Conservation (phyloP, 35 echinoderm and acorn worm species). For the Heliocidaris tuberculata region DNA sequence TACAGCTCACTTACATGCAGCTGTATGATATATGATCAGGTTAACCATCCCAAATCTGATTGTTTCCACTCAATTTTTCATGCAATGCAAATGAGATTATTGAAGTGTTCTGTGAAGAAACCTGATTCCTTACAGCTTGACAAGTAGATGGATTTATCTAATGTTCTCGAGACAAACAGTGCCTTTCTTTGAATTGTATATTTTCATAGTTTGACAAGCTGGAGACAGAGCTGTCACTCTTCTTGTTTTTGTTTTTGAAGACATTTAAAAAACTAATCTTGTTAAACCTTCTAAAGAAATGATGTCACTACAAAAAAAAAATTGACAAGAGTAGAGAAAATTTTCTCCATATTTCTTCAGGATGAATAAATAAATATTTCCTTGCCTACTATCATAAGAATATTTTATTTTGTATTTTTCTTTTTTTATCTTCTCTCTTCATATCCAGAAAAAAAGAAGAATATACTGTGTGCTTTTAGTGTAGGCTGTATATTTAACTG, state of each 20-base stretch:
- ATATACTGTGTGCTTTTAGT: no score
- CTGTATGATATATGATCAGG: conserved; percentile 13
- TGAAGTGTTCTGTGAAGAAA: background rate
- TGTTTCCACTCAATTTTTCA: background rate
- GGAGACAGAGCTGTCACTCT: background rate
- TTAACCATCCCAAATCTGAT: conserved; percentile 20
- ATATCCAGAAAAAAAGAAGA: no score
- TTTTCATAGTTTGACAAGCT: background rate
- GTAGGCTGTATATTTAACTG: no score
- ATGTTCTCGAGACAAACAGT: background rate
- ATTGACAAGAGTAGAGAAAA: background rate
- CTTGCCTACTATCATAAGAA: background rate
- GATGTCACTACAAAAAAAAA: background rate
- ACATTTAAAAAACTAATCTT: background rate
- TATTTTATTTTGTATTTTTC: no score
- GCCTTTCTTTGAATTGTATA: background rate
- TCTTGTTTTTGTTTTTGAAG: background rate
- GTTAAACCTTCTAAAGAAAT: background rate
- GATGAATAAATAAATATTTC: background rate
- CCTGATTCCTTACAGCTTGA: background rate
- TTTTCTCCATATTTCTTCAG: background rate
- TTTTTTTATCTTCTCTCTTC: no score
- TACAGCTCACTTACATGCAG: conserved; percentile 27
- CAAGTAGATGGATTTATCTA: background rate
- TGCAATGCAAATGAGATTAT: conserved; percentile 19